Conservation (phyloP, 2,797 vertebrate genomes). For the Cossypha caffra region DNA sequence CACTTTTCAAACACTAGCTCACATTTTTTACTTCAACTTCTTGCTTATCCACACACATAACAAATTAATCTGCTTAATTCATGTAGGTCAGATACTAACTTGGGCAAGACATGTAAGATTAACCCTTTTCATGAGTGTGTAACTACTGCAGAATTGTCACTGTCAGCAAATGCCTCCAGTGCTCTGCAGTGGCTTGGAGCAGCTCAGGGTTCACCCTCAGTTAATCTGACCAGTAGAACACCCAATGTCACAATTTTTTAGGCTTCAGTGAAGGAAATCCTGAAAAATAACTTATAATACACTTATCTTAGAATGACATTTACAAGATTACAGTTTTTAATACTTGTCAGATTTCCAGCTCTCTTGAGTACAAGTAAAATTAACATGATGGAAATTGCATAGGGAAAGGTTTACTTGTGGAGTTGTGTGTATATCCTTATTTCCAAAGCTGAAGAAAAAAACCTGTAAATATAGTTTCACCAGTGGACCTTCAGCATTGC, state of each 20-base stretch:
- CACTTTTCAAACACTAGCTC: not conserved
- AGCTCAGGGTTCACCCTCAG: not conserved
- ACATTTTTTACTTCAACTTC: not conserved
- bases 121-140: not conserved
- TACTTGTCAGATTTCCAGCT: not conserved
- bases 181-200: not conserved
- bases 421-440: not conserved
- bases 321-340: not conserved
- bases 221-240: not conserved
- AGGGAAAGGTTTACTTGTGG: not conserved
- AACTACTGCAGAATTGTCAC: not conserved
- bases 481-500: not conserved
- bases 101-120: not conserved
- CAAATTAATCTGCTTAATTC: not conserved
- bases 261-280: not conserved
- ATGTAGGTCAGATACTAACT: not conserved
- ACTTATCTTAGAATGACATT: not conserved
- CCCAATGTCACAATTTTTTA: not conserved
- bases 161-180: not conserved
- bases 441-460: not conserved
- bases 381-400: not conserved
- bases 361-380: not conserved
- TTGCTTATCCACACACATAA: not conserved
- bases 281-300: not conserved
- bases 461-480: not conserved